Percentiles rank a stretch among this genome's conserved stretches.
These are phyloP conservation scores for Chaetorhynchus papuensis DNA, from an alignment of 2,113 vertebrate genomes.

Conservation along the genomic window DNA sequence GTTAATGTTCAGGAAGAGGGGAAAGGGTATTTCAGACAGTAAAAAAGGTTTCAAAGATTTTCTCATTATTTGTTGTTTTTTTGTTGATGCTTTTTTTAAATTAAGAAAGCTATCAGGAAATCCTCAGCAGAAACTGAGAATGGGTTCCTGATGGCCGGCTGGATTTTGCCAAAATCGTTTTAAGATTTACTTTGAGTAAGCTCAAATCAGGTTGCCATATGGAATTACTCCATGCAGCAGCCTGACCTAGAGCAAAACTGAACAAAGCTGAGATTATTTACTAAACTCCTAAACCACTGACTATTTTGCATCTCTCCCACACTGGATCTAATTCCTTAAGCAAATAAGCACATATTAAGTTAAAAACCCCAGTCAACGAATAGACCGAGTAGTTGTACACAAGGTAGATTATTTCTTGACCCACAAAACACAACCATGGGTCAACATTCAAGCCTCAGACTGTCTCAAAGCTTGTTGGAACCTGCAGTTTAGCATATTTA, in stretches of 20 bases:
- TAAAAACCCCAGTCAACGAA: constrained; percentile 41
- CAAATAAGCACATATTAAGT: constrained; percentile 59
- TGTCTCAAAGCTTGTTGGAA: constrained; percentile 5
- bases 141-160: constrained; percentile 64
- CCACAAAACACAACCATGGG: neutral
- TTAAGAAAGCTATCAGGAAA: constrained; percentile 66
- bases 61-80: neutral
- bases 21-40: neutral
- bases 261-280: constrained; percentile 69
- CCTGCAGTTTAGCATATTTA: constrained; percentile 18
- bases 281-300: constrained; percentile 43
- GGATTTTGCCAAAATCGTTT: constrained; percentile 67
- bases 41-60: neutral
- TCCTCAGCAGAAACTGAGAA: constrained; percentile 64
- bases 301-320: constrained; percentile 64
- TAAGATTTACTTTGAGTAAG: constrained; percentile 60
- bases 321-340: constrained; percentile 60
- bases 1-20: neutral
- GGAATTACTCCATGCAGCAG: constrained; percentile 67
- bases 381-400: neutral
- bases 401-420: neutral
- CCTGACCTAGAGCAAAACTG: constrained; percentile 64
- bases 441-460: neutral
- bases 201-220: constrained; percentile 67
- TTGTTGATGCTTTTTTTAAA: neutral